Percentiles rank a stretch among this genome's conserved stretches.
phyloP scores from a whole-genome alignment of 2,797 vertebrate genomes.

The Phyllotis vaccarum region DNA sequence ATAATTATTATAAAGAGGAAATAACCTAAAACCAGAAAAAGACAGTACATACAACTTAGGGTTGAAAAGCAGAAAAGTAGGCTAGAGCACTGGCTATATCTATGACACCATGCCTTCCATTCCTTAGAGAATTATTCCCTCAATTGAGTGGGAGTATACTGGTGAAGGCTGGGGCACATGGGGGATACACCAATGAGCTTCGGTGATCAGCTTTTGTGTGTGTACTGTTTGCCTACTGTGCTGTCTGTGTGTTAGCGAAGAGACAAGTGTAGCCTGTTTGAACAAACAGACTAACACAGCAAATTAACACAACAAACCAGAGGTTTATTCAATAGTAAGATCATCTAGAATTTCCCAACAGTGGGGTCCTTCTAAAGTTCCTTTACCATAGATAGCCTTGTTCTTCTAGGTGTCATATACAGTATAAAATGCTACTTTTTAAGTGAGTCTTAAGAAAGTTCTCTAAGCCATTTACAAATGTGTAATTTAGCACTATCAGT shows the following conservation, averaged over 20 bases:
- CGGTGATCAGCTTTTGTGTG: neutral
- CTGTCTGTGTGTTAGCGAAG: neutral
- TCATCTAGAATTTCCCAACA: neutral
- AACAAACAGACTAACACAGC: neutral
- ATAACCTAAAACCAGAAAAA: constrained; percentile 44
- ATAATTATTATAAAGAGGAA: constrained; percentile 29
- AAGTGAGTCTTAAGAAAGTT: neutral
- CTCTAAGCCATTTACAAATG: neutral
- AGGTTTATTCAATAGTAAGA: neutral
- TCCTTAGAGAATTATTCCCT: neutral
- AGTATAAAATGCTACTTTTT: constrained; percentile 14
- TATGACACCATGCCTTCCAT: too few species aligned
- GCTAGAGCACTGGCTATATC: neutral
- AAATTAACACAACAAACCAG: neutral
- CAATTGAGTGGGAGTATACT: neutral
- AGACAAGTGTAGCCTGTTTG: neutral
- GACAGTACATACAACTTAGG: neutral
- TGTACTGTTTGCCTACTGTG: rapidly evolving
- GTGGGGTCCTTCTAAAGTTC: neutral
- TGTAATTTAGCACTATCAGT: neutral
- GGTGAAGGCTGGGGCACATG: rapidly evolving
- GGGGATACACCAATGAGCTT: neutral
- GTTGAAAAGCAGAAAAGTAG: neutral
- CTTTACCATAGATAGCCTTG: neutral
- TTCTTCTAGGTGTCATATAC: neutral